Base-by-base conservation (phyloP, 2,888 invertebrate species). In the Anthophora plumipes region DNA sequence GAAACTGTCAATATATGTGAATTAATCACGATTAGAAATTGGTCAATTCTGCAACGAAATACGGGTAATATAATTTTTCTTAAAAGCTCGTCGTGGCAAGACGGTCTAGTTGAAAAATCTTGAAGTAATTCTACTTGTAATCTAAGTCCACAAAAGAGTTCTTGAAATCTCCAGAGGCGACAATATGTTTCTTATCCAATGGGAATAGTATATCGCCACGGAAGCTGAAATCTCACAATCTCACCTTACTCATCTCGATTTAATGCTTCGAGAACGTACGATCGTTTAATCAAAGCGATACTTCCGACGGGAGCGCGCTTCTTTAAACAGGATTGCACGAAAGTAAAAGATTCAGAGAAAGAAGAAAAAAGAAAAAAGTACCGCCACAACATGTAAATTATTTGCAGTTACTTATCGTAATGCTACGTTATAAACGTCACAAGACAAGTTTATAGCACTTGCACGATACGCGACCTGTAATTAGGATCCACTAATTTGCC, bases 401-500 rank as follows among this genome's bases (percentile, higher is more conserved):
- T 37, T 12, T 6, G 11, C 6, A 48, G 46, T 31, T n/a, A 63
- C n/a, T 31, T 48, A 63, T 37, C 17, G 55, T 63, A 46, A 61
- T 61, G 25, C 25, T 12, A 31, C 25, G 61, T 46, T 61, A 31
- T 14, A 46, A 46, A 46, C 60, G 68, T 60, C 75, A 54, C 54
- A 43, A 37, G 43, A 68, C 41, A 43, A 63, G 63, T 69, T 69
- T 63, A 39, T 37, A 39, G 5, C 63, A 12, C 8, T 14, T 54
- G 17, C 63, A 55, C 43, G 59, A 14, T 39, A 54, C 55, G 31
- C 54, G 20, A 41, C 12, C 46, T 66, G 72, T 59, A 81, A 83
- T 83, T 83, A 82, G 79, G 43, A 71, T 46, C 67, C 39, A 25
- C 76, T 66, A 67, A 84, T 84, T 79, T 59, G 63, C 85, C 74